phyloP scores from a whole-genome alignment of 2,113 vertebrate species.

The Rissa tridactyla region DNA sequence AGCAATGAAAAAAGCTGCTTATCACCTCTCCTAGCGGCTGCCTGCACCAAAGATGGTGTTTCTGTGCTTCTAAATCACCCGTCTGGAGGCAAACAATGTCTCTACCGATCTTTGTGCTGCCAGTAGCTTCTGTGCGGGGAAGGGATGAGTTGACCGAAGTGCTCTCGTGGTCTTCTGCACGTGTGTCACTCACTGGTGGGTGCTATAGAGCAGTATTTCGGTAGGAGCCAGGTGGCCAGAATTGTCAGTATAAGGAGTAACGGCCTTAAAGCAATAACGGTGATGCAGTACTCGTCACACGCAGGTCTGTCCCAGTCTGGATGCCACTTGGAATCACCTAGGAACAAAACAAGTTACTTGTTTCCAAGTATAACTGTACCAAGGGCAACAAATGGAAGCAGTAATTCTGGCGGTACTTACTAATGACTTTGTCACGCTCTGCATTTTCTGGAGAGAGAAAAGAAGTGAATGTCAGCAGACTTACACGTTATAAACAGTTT shows the following conservation, averaged over 20 bases:
- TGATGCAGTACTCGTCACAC: slow-evolving; percentile 44
- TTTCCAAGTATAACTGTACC: neutral
- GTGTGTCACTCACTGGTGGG: neutral
- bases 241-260: slow-evolving; percentile 17
- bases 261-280: neutral
- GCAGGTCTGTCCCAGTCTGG: slow-evolving; percentile 46
- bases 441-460: slow-evolving; percentile 65
- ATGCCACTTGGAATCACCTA: slow-evolving; percentile 37
- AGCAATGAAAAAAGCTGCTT: neutral
- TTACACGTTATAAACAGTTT: neutral
- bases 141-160: neutral
- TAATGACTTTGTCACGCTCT: slow-evolving; percentile 56
- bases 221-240: slow-evolving; percentile 39
- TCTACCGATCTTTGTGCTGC: neutral
- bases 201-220: neutral
- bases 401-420: slow-evolving; percentile 66
- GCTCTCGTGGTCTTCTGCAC: neutral
- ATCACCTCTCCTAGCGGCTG: neutral
- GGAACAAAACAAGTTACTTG: slow-evolving; percentile 18
- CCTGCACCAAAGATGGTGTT: neutral
- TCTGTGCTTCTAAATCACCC: neutral
- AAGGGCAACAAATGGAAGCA: neutral
- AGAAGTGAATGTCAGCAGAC: neutral
- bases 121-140: neutral
- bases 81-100: neutral